These are phyloP conservation scores for Hyles vespertilio DNA, from an alignment of 1,140 invertebrate genomes.

Conservation along the genomic window DNA sequence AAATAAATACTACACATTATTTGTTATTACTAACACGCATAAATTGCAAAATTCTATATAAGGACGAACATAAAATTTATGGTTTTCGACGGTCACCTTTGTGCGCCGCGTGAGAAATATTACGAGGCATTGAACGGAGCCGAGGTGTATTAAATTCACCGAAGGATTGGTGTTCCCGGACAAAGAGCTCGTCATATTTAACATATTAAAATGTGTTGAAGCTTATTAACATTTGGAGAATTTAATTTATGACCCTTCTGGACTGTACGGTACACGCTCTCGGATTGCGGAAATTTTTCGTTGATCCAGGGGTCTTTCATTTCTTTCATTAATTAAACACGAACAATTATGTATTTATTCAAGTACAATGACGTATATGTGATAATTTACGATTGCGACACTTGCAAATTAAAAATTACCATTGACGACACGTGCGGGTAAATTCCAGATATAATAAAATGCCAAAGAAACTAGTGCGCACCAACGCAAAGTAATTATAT, in stretches of 20 bases:
- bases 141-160: constrained; percentile 42
- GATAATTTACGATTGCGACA: constrained; percentile 7
- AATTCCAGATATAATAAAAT: constrained; percentile 31
- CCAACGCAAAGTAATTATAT: constrained; percentile 27
- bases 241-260: constrained; percentile 18
- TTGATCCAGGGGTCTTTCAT: no score
- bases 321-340: no score
- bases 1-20: constrained; percentile 23
- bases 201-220: constrained; percentile 15
- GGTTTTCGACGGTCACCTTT: constrained; percentile 40
- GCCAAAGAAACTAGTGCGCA: constrained; percentile 24
- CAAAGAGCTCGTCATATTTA: constrained; percentile 20
- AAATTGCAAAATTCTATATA: constrained; percentile 56
- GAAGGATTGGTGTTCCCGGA: constrained; percentile 36
- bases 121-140: constrained; percentile 33
- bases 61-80: constrained; percentile 44
- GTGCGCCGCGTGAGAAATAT: constrained; percentile 45
- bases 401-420: constrained; percentile 23
- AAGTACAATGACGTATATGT: neutral
- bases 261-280: neutral
- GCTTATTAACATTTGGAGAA: constrained; percentile 11
- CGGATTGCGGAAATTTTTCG: neutral
- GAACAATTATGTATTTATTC: no score
- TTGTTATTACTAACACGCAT: constrained; percentile 36
- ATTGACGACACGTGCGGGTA: constrained; percentile 41